These are phyloP conservation scores for Balanococcus diminutus DNA, from an alignment of 2,888 invertebrate species.

Conservation along the genomic window DNA sequence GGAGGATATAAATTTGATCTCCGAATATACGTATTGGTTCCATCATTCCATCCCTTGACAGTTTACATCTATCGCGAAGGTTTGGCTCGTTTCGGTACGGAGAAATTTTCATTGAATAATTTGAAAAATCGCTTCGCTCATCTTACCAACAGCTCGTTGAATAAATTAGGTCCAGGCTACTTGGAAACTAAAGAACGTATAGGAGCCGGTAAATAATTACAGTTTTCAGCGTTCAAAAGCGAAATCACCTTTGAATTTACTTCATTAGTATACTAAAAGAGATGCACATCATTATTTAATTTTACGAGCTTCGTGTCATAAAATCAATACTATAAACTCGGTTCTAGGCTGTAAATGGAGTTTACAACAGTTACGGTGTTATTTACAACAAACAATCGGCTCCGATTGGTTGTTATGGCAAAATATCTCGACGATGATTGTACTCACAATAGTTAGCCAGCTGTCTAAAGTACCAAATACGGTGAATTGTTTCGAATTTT, in stretches of 20 bases:
- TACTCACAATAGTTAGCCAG: conserved; percentile 78
- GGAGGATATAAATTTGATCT: conserved; percentile 93
- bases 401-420: conserved; percentile 83
- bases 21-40: conserved; percentile 86
- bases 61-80: conserved; percentile 90
- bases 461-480: conserved; percentile 72
- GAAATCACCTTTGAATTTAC: neutral
- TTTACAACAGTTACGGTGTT: conserved; percentile 76
- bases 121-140: conserved; percentile 84
- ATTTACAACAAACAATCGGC: conserved; percentile 71
- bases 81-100: conserved; percentile 77
- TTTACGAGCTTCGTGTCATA: conserved; percentile 6
- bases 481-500: conserved; percentile 84
- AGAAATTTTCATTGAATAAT: conserved; percentile 82
- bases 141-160: conserved; percentile 88
- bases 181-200: conserved; percentile 81
- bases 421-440: conserved; percentile 74
- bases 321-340: conserved; percentile 16
- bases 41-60: conserved; percentile 82
- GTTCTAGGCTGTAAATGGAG: conserved; percentile 83
- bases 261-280: neutral
- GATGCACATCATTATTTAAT: neutral
- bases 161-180: conserved; percentile 84
- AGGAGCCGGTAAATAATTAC: conserved; percentile 70
- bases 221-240: neutral